Evolutionary conservation across 2,113 vertebrate genomes (phyloP).

Genomic region (Callopanchax toddi): DNA sequence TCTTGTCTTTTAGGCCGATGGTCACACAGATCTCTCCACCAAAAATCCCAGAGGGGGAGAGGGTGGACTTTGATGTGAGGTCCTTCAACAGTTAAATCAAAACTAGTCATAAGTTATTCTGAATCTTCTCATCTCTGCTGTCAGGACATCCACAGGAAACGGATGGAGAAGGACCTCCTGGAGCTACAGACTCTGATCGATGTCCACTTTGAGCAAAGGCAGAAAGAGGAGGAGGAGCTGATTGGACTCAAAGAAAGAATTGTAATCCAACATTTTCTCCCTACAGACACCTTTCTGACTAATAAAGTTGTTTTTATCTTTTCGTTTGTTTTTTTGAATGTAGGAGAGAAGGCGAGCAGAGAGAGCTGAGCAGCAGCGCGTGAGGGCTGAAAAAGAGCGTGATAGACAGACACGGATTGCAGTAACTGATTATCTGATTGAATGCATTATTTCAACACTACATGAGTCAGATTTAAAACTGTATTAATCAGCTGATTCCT

Average conservation of each 20-base stretch:
- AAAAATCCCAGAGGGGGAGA: slow-evolving; percentile 81
- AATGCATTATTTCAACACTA: neutral
- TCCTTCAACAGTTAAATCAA: neutral
- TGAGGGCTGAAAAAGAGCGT: slow-evolving; percentile 93
- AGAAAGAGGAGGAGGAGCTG: slow-evolving; percentile 95
- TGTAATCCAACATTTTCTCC: slow-evolving; percentile 68
- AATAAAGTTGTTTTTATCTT: neutral
- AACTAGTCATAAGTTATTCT: neutral
- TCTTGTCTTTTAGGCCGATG: slow-evolving; percentile 43
- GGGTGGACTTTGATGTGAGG: slow-evolving; percentile 83
- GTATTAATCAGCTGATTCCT: neutral
- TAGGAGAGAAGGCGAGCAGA: slow-evolving; percentile 93
- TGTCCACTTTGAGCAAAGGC: slow-evolving; percentile 93
- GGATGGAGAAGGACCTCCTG: slow-evolving; percentile 96
- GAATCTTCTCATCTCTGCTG: neutral
- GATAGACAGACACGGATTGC: slow-evolving; percentile 90
- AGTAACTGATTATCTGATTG: slow-evolving; percentile 72
- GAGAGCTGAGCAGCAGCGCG: slow-evolving; percentile 92
- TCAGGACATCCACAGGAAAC: slow-evolving; percentile 97
- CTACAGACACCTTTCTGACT: neutral
- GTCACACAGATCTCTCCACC: slow-evolving; percentile 75
- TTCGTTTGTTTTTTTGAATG: fast-evolving
- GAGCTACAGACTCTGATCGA: slow-evolving; percentile 98
- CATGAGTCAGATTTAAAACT: neutral
- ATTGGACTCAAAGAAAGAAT: slow-evolving; percentile 94